Percentiles rank a stretch among this genome's conserved stretches.
phyloP scores from a whole-genome alignment of 2,888 invertebrate genomes.

The Pristionchus maxplancki region DNA sequence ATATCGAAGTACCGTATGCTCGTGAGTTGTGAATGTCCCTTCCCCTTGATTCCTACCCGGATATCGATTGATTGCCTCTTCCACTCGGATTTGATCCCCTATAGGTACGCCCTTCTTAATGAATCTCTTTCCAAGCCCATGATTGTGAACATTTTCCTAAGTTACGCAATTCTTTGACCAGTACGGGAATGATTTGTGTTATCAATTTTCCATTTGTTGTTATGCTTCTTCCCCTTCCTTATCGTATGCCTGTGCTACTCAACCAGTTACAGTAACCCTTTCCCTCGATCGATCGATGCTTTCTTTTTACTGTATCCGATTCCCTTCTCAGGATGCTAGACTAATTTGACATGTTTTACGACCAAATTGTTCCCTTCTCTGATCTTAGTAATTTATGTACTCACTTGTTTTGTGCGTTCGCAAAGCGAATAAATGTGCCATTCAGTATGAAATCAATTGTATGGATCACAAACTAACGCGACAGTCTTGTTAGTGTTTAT shows the following conservation, averaged over 20 bases:
- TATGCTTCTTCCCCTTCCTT: not conserved
- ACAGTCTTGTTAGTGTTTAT: not conserved
- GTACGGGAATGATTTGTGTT: conserved; percentile 29
- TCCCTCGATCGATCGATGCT: conserved; percentile 37
- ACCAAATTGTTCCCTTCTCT: conserved; percentile 32
- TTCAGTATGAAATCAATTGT: not conserved
- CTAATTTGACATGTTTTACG: conserved; percentile 38
- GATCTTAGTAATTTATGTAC: conserved; percentile 42
- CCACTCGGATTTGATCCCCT: conserved; percentile 26
- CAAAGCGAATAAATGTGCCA: conserved; percentile 50
- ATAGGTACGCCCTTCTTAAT: not conserved
- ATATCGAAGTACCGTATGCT: conserved; percentile 39
- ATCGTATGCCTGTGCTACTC: conserved; percentile 20
- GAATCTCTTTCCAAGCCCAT: conserved; percentile 45
- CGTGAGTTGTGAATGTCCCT: conserved; percentile 26
- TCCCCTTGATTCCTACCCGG: conserved; percentile 19
- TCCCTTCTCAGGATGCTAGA: conserved; percentile 18
- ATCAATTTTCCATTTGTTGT: conserved; percentile 32
- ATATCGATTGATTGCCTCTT: conserved; percentile 44
- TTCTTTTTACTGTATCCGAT: conserved; percentile 32
- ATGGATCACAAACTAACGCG: not conserved
- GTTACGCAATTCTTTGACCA: conserved; percentile 34
- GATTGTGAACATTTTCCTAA: conserved; percentile 41
- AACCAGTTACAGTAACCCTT: conserved; percentile 25
- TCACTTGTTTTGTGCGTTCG: conserved; percentile 42